Evolutionary conservation across 2,888 invertebrate species (phyloP).

Genomic region (Kuschelorhynchus macadamiae): DNA sequence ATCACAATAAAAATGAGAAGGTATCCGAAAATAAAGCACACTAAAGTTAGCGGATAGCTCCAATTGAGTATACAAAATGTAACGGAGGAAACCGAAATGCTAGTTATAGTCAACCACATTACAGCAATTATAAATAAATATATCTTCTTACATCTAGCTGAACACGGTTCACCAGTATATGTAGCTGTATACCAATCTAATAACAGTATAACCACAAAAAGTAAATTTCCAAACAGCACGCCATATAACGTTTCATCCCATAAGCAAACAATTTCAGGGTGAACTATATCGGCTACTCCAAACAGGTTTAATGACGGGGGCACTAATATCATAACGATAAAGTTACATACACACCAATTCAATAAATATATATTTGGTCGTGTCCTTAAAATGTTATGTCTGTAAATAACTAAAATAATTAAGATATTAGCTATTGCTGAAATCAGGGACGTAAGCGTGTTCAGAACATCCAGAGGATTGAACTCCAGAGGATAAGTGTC

Average conservation of each 20-base stretch:
- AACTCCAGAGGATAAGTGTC: conserved; percentile 28
- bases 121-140: conserved; percentile 20
- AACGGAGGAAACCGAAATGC: conserved; percentile 21
- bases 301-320: conserved; percentile 32
- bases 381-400: conserved; percentile 25
- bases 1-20: conserved; percentile 33
- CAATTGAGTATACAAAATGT: conserved; percentile 23
- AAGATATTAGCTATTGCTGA: conserved; percentile 34
- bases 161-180: conserved; percentile 23
- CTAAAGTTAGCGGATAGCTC: conserved; percentile 18
- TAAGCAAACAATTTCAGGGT: conserved; percentile 31
- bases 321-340: conserved; percentile 30
- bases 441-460: conserved; percentile 10
- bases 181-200: conserved; percentile 45
- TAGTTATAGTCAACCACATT: conserved; percentile 30
- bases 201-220: conserved; percentile 39
- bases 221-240: conserved; percentile 34
- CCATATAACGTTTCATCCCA: conserved; percentile 37
- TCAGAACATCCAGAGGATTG: conserved; percentile 24
- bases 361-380: conserved; percentile 42
- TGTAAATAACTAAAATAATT: conserved; percentile 31
- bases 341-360: conserved; percentile 48
- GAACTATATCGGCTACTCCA: conserved; percentile 13
- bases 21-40: conserved; percentile 26
- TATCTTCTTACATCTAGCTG: conserved; percentile 26